These are phyloP conservation scores for Caranx melampygus DNA, from an alignment of 2,113 vertebrate genomes.

Conservation along the genomic window DNA sequence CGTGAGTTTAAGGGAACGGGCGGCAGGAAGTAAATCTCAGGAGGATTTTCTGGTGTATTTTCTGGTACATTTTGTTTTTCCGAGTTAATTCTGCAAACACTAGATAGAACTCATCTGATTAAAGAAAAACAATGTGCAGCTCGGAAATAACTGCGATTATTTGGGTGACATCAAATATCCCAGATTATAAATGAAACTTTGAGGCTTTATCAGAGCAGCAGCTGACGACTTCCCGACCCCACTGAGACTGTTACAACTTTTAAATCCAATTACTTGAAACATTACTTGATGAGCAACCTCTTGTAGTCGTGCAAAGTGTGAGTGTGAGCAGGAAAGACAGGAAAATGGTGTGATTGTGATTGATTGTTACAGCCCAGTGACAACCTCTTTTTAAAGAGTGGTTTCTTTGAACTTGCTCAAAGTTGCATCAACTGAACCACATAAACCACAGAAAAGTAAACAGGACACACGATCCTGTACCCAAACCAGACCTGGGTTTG, in stretches of 20 bases:
- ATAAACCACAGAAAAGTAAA: too few species aligned
- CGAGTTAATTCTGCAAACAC: slow-evolving; percentile 28
- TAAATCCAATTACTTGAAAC: too few species aligned
- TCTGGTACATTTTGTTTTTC: slow-evolving; percentile 11
- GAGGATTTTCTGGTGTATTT: slow-evolving; percentile 9
- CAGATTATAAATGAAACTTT: slow-evolving; percentile 32
- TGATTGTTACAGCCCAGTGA: too few species aligned
- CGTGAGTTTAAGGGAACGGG: slow-evolving; percentile 15
- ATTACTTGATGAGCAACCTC: too few species aligned
- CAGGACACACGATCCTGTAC: too few species aligned
- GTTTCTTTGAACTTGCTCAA: too few species aligned
- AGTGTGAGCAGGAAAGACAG: too few species aligned
- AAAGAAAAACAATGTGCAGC: slow-evolving; percentile 12
- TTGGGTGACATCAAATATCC: slow-evolving; percentile 15
- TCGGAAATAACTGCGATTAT: slow-evolving; percentile 20
- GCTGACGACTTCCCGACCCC: neutral
- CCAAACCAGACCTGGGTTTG: too few species aligned
- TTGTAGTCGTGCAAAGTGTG: too few species aligned
- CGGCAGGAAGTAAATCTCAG: neutral
- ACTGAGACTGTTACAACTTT: neutral
- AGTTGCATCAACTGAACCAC: too few species aligned
- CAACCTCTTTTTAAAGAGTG: too few species aligned
- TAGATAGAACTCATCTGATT: slow-evolving; percentile 3
- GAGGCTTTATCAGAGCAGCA: slow-evolving; percentile 3
- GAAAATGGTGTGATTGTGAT: too few species aligned